These are phyloP conservation scores for Agrilus mali DNA, from an alignment of 2,888 invertebrate genomes.

Conservation along the genomic window DNA sequence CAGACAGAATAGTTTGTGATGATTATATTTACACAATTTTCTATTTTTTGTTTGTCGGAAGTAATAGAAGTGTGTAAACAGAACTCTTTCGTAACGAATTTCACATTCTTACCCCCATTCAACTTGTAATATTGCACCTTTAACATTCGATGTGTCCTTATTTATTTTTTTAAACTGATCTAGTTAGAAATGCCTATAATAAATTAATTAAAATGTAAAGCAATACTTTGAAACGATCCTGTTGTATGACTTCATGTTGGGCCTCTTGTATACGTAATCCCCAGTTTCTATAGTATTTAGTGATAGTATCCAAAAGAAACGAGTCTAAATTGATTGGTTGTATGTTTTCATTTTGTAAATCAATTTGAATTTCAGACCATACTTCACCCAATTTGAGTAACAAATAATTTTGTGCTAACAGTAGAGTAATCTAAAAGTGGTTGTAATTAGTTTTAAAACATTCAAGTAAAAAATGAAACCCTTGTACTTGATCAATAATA, in stretches of 20 bases:
- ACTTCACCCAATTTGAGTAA: conserved; percentile 34
- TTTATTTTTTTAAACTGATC: no score
- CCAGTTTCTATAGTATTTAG: conserved; percentile 28
- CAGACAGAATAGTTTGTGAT: no score
- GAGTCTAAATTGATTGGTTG: conserved; percentile 29
- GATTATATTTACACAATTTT: no score
- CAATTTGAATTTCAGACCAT: conserved; percentile 32
- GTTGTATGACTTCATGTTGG: conserved; percentile 16
- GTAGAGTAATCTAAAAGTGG: conserved; percentile 29
- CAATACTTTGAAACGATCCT: no score
- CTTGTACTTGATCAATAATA: conserved; percentile 7
- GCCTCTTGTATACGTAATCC: conserved; percentile 23
- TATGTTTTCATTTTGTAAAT: conserved; percentile 27
- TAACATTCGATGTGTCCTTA: no score
- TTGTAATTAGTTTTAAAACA: background rate
- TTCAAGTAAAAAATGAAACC: no score
- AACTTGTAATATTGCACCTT: no score
- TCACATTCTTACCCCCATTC: no score
- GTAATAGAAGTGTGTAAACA: no score
- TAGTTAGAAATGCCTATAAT: no score
- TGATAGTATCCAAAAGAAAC: conserved; percentile 26
- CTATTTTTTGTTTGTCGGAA: no score
- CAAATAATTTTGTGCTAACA: conserved; percentile 33
- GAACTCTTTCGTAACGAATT: no score
- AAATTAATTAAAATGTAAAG: background rate